These are phyloP conservation scores for Butastur rufipennis DNA, from an alignment of 2,113 vertebrate genomes.

Conservation along the genomic window DNA sequence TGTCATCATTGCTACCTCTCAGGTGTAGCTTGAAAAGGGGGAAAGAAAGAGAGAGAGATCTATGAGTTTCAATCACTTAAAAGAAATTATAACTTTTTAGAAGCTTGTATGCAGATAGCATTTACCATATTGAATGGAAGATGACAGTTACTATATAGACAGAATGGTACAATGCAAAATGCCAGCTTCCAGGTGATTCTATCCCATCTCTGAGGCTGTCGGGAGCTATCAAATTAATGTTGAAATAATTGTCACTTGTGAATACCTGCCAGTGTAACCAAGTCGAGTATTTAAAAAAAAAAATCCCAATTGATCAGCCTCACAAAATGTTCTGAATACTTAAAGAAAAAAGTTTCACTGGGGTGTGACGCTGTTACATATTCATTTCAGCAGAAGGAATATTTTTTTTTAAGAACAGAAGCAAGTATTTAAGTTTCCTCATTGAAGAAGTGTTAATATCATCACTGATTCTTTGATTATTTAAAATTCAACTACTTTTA, in stretches of 20 bases:
- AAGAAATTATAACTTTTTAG: slow-evolving; percentile 73
- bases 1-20: slow-evolving; percentile 70
- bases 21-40: slow-evolving; percentile 66
- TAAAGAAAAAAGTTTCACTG: slow-evolving; percentile 63
- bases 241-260: slow-evolving; percentile 68
- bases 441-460: background rate
- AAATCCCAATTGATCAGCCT: slow-evolving; percentile 64
- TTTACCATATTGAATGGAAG: slow-evolving; percentile 64
- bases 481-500: background rate
- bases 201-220: slow-evolving; percentile 42
- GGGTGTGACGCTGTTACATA: slow-evolving; percentile 52
- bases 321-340: slow-evolving; percentile 68
- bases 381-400: slow-evolving; percentile 29
- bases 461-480: background rate
- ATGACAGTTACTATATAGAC: slow-evolving; percentile 66
- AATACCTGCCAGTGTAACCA: slow-evolving; percentile 71
- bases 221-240: slow-evolving; percentile 66
- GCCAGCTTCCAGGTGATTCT: slow-evolving; percentile 62
- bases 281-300: slow-evolving; percentile 42
- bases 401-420: slow-evolving; percentile 7
- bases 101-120: slow-evolving; percentile 55
- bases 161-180: slow-evolving; percentile 56
- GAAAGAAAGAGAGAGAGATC: slow-evolving; percentile 60
- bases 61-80: slow-evolving; percentile 62
- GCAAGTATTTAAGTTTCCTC: background rate